Evolutionary conservation across 2,888 invertebrate species (phyloP).

Genomic region (Eristalis arbustorum): DNA sequence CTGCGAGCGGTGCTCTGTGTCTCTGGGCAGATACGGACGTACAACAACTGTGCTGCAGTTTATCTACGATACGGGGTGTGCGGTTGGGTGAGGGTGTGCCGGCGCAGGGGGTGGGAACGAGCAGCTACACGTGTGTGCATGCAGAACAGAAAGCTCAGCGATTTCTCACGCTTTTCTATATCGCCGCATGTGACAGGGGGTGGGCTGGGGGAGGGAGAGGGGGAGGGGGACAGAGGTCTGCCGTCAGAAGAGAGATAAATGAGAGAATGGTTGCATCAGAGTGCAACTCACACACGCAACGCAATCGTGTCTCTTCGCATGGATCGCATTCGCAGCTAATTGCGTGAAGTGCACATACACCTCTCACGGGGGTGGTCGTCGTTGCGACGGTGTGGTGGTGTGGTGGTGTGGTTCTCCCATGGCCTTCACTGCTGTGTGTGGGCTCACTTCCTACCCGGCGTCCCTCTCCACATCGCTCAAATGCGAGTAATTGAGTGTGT

Average conservation of each 20-base stretch:
- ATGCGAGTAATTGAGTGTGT: background rate
- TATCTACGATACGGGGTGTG: background rate
- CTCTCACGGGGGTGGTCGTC: background rate
- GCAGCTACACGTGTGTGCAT: constrained; percentile 33
- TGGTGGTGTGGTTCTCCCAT: constrained; percentile 22
- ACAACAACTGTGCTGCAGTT: constrained; percentile 32
- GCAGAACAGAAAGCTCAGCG: constrained; percentile 41
- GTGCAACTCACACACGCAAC: constrained; percentile 45
- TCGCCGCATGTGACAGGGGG: background rate
- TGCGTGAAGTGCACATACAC: background rate
- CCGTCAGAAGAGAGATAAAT: background rate
- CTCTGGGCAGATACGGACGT: constrained; percentile 3
- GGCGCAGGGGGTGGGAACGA: background rate
- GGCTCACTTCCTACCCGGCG: constrained; percentile 15
- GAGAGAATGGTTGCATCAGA: constrained; percentile 19
- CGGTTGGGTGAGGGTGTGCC: background rate
- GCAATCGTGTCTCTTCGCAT: constrained; percentile 40
- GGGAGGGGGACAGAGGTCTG: background rate
- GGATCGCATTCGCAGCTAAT: background rate
- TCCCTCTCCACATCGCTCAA: background rate
- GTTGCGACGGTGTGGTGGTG: background rate
- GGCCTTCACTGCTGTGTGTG: constrained; percentile 37
- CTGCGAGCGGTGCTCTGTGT: constrained; percentile 14
- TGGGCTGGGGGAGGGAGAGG: background rate
- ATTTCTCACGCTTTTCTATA: constrained; percentile 62